Percentiles rank a stretch among this genome's conserved stretches.
phyloP scores from a whole-genome alignment of 2,888 invertebrate genomes.

The Andrena marginata region DNA sequence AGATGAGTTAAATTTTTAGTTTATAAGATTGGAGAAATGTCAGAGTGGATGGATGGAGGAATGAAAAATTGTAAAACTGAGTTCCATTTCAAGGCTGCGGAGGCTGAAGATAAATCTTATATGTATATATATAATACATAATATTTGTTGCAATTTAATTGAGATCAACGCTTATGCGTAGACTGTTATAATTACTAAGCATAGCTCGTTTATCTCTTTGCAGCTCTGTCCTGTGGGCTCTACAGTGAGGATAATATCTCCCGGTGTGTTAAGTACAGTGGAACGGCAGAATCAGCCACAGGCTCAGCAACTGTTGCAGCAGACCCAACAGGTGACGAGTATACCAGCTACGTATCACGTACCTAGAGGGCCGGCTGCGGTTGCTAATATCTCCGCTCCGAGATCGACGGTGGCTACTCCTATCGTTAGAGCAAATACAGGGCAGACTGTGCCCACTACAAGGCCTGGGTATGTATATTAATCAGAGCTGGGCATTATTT shows the following conservation, averaged over 20 bases:
- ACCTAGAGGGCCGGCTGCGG: constrained; percentile 89
- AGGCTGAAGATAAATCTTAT: too few species aligned
- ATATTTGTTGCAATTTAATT: too few species aligned
- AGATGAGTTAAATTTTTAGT: too few species aligned
- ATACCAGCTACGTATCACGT: constrained; percentile 85
- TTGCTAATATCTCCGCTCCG: constrained; percentile 91
- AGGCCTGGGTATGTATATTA: constrained; percentile 76
- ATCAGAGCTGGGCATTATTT: too few species aligned
- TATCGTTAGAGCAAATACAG: constrained; percentile 81
- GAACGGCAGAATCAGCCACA: constrained; percentile 79
- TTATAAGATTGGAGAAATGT: too few species aligned
- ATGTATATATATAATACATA: too few species aligned
- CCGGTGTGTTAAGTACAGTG: constrained; percentile 80
- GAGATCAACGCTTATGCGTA: not conserved
- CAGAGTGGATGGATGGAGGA: too few species aligned
- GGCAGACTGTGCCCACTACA: constrained; percentile 80
- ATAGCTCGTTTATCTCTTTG: constrained; percentile 44
- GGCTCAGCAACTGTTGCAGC: constrained; percentile 75
- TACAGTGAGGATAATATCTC: constrained; percentile 82
- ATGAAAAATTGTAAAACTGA: too few species aligned
- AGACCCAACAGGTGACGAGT: constrained; percentile 82
- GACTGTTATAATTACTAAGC: not conserved
- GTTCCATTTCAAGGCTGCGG: too few species aligned
- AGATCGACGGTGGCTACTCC: constrained; percentile 88
- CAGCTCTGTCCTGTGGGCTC: constrained; percentile 82